Base-by-base conservation (phyloP, 1,140 invertebrate genomes). In the Diuraphis noxia region DNA sequence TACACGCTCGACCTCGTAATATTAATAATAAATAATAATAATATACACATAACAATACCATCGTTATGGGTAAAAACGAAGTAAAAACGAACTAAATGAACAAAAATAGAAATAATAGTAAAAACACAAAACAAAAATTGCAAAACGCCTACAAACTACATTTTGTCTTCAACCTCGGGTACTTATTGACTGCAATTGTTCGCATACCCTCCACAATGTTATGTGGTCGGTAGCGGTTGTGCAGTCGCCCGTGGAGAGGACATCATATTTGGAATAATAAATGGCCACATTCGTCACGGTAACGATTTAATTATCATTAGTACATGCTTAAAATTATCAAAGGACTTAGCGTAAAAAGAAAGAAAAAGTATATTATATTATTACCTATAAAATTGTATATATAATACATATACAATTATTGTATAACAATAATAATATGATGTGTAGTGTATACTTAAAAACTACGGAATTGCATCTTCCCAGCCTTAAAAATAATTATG, bases 261-360 rank as follows among this genome's bases (percentile, higher is more conserved):
- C 6, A 46, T 77, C 10, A 13, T 72, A n/a, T 43, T 46, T 43
- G 52, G 13, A 88, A 5, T 72, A 19, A 43, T 41, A 88, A 88
- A 88, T 88, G 87, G 87, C 87, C 87, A 90, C 72, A 79, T 90
- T 46, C 34, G 88, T 90, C 88, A 90, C 72, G 88, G 88, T 90
- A 90, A 90, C 72, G 88, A 90, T 90, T 79, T 49, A 81, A 21
- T 90, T 77, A 90, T 90, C 25, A 89, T 84, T 36, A 30, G 56
- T 63, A 86, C 49, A 86, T 34, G n/a, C 72, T 81, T 90, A 90
- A 49, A 7, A 79, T 36, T 79, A n/a, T 63, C n/a, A 4, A 81
- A 90, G 21, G 7, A 89, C 40, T 72, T 41, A 89, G 21, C 10
- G 72, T 89, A 34, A 34, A 41, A 9, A 13, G 52, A 63, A 63